Conservation (phyloP, 2,888 invertebrate genomes). For the Mimachlamys varia region DNA sequence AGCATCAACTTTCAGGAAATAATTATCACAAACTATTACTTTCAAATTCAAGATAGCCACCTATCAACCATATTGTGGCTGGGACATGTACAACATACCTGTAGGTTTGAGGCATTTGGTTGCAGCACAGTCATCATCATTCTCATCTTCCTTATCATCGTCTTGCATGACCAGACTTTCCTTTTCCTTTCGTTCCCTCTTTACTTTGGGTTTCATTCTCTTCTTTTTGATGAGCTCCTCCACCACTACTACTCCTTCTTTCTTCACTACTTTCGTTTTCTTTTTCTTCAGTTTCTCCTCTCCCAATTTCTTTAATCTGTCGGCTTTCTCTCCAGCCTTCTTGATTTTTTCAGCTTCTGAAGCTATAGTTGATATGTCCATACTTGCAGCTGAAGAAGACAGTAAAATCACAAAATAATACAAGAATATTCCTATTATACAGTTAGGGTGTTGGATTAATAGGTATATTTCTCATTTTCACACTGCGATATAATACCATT, state of each 20-base stretch:
- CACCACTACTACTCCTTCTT: slow-evolving; percentile 43
- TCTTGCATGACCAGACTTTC: slow-evolving; percentile 59
- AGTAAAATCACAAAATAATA: background rate
- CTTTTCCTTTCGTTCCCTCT: slow-evolving; percentile 68
- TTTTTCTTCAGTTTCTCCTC: slow-evolving; percentile 68
- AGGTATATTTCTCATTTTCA: too few relatives aligned
- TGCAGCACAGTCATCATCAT: slow-evolving; percentile 79
- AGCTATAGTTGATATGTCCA: slow-evolving; percentile 24
- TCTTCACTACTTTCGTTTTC: slow-evolving; percentile 61
- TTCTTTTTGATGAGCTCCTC: slow-evolving; percentile 53
- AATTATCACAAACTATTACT: too few relatives aligned
- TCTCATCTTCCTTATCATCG: slow-evolving; percentile 71
- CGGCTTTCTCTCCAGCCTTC: slow-evolving; percentile 44
- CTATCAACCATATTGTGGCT: too few relatives aligned
- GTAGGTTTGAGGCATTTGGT: slow-evolving; percentile 78
- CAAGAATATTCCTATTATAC: too few relatives aligned
- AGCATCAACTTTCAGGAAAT: too few relatives aligned
- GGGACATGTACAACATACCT: slow-evolving; percentile 58
- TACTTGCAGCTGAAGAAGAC: background rate
- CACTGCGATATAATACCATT: too few relatives aligned
- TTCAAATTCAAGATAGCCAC: too few relatives aligned
- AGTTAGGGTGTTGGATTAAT: too few relatives aligned
- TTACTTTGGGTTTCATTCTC: slow-evolving; percentile 60
- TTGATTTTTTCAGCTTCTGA: slow-evolving; percentile 42
- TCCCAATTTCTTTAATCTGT: slow-evolving; percentile 52